phyloP scores from a whole-genome alignment of 2,888 invertebrate species.

The Diplazon laetatorius region DNA sequence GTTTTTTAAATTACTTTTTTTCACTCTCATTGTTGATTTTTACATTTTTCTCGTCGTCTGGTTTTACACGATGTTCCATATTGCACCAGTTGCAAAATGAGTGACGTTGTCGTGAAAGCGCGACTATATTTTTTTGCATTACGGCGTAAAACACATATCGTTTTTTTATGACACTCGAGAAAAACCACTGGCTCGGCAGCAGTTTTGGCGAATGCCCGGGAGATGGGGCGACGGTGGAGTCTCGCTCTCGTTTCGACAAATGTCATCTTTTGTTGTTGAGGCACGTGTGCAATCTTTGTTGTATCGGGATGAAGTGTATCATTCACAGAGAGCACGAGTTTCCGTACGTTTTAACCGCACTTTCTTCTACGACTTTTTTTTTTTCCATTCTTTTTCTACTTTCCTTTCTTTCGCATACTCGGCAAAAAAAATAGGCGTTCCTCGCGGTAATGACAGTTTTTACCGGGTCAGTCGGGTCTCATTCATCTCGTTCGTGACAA shows the following conservation, averaged over 20 bases:
- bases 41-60: constrained; percentile 10
- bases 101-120: constrained; percentile 6
- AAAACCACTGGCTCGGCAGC: not conserved
- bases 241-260: not conserved
- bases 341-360: constrained; percentile 11
- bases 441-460: constrained; percentile 7
- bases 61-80: constrained; percentile 10
- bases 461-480: constrained; percentile 42
- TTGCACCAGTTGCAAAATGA: constrained; percentile 6
- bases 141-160: not conserved
- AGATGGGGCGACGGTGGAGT: not conserved
- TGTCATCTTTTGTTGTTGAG: not conserved
- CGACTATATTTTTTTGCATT: constrained; percentile 1
- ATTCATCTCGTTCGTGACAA: constrained; percentile 22
- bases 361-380: not conserved
- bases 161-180: constrained; percentile 2
- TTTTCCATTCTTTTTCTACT: no score
- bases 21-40: not conserved
- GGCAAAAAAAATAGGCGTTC: constrained; percentile 3
- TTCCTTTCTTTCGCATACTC: no score
- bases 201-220: not conserved
- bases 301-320: constrained; percentile 12
- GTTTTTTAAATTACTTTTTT: not conserved
- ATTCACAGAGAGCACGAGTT: constrained; percentile 28
- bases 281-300: not conserved